Evolutionary conservation across 2,797 vertebrate genomes (phyloP).

Genomic region (Propithecus deckenii): DNA sequence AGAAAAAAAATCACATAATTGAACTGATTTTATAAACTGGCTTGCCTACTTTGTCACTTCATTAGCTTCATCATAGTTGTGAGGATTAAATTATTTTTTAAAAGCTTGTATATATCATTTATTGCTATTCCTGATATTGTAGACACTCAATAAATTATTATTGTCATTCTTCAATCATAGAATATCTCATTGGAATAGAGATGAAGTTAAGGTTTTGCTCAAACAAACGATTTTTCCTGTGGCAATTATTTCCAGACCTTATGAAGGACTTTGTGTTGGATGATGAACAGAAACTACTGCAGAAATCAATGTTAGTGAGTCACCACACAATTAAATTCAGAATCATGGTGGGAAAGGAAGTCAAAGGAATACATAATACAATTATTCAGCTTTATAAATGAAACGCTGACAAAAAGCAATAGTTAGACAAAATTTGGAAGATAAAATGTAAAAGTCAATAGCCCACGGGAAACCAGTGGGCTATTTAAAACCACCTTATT

Average conservation of each 20-base stretch:
- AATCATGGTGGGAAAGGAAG: slow-evolving; percentile 50
- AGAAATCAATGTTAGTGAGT: slow-evolving; percentile 61
- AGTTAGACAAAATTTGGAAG: slow-evolving; percentile 37
- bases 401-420: slow-evolving; percentile 39
- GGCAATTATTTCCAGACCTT: slow-evolving; percentile 50
- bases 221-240: slow-evolving; percentile 51
- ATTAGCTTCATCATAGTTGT: slow-evolving; percentile 21
- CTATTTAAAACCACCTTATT: slow-evolving; percentile 42
- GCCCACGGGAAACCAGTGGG: slow-evolving; percentile 18
- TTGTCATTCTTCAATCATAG: slow-evolving; percentile 33
- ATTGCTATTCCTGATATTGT: background rate
- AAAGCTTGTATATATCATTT: background rate
- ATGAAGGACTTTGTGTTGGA: background rate
- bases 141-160: background rate
- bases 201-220: slow-evolving; percentile 47
- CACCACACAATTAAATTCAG: slow-evolving; percentile 66
- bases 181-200: slow-evolving; percentile 33
- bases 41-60: background rate
- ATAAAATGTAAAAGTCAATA: slow-evolving; percentile 55
- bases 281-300: slow-evolving; percentile 52
- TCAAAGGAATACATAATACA: slow-evolving; percentile 50
- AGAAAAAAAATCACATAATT: slow-evolving; percentile 16
- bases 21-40: background rate
- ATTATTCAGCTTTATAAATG: slow-evolving; percentile 42
- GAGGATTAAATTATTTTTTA: background rate